Conservation (phyloP, 2,797 vertebrate genomes). For the Fistularia tabacaria region DNA sequence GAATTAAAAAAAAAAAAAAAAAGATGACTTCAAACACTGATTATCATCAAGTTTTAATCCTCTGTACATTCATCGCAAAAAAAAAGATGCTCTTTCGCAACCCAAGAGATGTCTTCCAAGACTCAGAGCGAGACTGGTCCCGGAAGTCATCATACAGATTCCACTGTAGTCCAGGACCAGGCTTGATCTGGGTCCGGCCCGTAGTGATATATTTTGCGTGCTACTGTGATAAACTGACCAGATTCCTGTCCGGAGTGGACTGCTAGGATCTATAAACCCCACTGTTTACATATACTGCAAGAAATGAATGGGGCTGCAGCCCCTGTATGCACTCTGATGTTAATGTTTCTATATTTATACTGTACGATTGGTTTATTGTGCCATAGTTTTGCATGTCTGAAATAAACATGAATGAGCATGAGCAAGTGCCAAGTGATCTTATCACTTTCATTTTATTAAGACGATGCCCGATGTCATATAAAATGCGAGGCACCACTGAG, state of each 20-base stretch:
- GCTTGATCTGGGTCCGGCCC: too few species aligned
- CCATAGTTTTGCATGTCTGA: slow-evolving; percentile 76
- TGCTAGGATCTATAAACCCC: slow-evolving; percentile 37
- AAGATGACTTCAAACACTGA: slow-evolving; percentile 41
- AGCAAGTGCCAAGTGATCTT: slow-evolving; percentile 48
- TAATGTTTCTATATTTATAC: slow-evolving; percentile 72
- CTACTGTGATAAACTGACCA: slow-evolving; percentile 34
- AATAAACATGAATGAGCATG: slow-evolving; percentile 77
- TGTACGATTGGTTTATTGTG: slow-evolving; percentile 71
- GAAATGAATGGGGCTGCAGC: slow-evolving; percentile 22
- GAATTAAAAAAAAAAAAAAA: slow-evolving; percentile 14
- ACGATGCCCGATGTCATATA: neutral
- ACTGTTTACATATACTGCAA: slow-evolving; percentile 58
- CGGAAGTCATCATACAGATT: too few species aligned
- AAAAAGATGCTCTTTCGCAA: too few species aligned
- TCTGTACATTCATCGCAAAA: slow-evolving; percentile 10
- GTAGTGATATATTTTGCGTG: slow-evolving; percentile 37
- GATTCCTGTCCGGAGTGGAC: slow-evolving; percentile 31
- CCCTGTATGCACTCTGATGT: slow-evolving; percentile 63
- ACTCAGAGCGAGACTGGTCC: too few species aligned
- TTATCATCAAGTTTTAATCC: slow-evolving; percentile 40
- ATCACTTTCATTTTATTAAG: slow-evolving; percentile 43
- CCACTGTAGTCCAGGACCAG: too few species aligned
- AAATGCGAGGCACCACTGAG: slow-evolving; percentile 14
- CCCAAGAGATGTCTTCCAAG: too few species aligned